A percentile compares a stretch with the other conserved stretches of the same genome.
These are phyloP conservation scores for Euzophera pinguis DNA, from an alignment of 2,888 invertebrate genomes.

Conservation along the genomic window DNA sequence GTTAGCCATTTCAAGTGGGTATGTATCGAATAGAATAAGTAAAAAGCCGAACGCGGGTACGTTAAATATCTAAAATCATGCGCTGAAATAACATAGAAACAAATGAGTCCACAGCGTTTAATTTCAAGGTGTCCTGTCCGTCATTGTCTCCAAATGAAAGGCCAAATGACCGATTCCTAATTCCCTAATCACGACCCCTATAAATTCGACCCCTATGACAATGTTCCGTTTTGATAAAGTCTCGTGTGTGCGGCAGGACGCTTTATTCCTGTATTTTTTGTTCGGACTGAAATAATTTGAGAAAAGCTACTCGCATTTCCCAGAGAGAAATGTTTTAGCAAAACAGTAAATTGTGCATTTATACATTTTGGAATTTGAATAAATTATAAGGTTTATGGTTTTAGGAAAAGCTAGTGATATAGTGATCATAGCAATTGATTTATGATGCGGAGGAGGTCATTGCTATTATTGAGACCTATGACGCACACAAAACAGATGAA, in stretches of 20 bases:
- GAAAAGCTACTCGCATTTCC: background rate
- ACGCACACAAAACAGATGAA: too few relatives aligned
- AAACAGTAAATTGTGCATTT: too few relatives aligned
- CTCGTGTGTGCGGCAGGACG: slow-evolving; percentile 6
- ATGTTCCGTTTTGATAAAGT: slow-evolving; percentile 18
- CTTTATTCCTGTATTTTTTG: slow-evolving; percentile 1
- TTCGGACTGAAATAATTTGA: background rate
- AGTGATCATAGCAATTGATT: too few relatives aligned
- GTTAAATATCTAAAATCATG: background rate
- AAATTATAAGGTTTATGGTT: too few relatives aligned
- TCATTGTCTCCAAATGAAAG: slow-evolving; percentile 11
- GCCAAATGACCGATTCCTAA: slow-evolving; percentile 25
- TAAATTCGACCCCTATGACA: slow-evolving; percentile 21
- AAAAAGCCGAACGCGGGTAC: too few relatives aligned
- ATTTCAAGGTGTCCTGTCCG: background rate
- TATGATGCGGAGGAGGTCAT: too few relatives aligned
- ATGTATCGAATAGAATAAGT: too few relatives aligned
- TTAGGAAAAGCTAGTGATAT: too few relatives aligned
- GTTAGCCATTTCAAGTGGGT: too few relatives aligned
- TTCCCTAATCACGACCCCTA: slow-evolving; percentile 22
- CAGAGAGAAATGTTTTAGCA: background rate
- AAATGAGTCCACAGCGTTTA: background rate
- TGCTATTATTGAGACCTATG: too few relatives aligned
- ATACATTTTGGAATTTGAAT: too few relatives aligned
- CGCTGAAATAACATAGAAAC: background rate